phyloP scores from a whole-genome alignment of 2,113 vertebrate genomes.

The Silurus asotus region DNA sequence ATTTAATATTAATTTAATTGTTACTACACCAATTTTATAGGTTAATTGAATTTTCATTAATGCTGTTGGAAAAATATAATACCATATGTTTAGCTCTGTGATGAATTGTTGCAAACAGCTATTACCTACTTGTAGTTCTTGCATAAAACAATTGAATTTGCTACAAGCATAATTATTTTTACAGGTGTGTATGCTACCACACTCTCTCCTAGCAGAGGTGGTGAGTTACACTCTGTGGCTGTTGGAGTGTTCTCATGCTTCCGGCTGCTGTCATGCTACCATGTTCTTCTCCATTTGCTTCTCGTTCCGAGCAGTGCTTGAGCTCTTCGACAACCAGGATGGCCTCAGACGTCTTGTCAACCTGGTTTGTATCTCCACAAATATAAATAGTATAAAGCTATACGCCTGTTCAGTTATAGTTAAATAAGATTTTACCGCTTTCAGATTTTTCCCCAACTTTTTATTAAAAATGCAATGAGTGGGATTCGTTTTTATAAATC shows the following conservation, averaged over 20 bases:
- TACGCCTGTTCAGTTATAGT: background rate
- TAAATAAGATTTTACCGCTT: too few relatives aligned
- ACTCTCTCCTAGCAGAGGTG: conserved; percentile 90
- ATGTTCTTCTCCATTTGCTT: conserved; percentile 99
- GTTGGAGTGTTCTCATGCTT: conserved; percentile 98
- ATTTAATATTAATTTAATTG: background rate
- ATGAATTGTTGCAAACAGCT: background rate
- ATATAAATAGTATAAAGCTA: background rate
- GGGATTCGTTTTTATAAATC: background rate
- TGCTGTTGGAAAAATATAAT: background rate
- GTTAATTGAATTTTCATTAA: background rate
- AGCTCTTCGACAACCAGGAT: conserved; percentile 96
- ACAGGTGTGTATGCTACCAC: conserved; percentile 95
- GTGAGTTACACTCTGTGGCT: conserved; percentile 97
- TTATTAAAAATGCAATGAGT: background rate
- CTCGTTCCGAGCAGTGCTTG: conserved; percentile 93
- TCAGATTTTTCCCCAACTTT: background rate
- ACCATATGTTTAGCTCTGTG: background rate
- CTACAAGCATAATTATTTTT: conserved; percentile 24
- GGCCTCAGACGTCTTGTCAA: conserved; percentile 95
- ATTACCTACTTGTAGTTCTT: background rate
- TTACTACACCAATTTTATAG: background rate
- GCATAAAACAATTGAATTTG: conserved; percentile 31
- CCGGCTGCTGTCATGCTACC: conserved; percentile 96
- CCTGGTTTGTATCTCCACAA: conserved; percentile 72